Evolutionary conservation across 2,113 vertebrate genomes (phyloP).

Genomic region (Rhynchopsitta pachyrhyncha): DNA sequence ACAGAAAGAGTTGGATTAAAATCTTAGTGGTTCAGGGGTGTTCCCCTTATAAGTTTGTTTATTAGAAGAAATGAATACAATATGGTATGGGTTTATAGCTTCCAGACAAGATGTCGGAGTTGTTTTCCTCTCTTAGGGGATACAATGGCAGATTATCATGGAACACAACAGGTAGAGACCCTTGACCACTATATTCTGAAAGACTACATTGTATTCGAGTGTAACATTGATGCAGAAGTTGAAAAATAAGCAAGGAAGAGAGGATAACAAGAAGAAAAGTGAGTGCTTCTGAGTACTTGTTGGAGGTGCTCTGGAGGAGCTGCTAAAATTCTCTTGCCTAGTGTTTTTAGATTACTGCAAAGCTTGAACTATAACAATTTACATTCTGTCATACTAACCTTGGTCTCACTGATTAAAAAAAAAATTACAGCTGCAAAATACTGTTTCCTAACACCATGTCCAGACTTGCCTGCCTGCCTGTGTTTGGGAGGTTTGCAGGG

Average conservation of each 20-base stretch:
- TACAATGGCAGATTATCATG: not conserved
- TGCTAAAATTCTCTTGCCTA: not conserved
- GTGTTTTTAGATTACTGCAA: not conserved
- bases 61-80: not conserved
- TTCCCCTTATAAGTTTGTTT: not conserved
- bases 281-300: not conserved
- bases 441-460: not conserved
- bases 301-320: not conserved
- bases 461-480: not conserved
- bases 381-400: not conserved
- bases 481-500: not conserved
- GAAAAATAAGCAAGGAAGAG: not conserved
- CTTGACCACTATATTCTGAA: not conserved
- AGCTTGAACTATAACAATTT: not conserved
- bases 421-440: not conserved
- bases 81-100: not conserved
- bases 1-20: conserved; percentile 25
- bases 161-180: not conserved
- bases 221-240: not conserved
- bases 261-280: not conserved
- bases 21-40: not conserved
- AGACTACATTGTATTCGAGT: not conserved
- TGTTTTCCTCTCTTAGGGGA: not conserved
- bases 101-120: not conserved
- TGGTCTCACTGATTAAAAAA: not conserved